Evolutionary conservation across 2,113 vertebrate species (phyloP), one percentile per base, ranked within the genome.

Genomic region (Cryptomyrus ogoouensis): DNA sequence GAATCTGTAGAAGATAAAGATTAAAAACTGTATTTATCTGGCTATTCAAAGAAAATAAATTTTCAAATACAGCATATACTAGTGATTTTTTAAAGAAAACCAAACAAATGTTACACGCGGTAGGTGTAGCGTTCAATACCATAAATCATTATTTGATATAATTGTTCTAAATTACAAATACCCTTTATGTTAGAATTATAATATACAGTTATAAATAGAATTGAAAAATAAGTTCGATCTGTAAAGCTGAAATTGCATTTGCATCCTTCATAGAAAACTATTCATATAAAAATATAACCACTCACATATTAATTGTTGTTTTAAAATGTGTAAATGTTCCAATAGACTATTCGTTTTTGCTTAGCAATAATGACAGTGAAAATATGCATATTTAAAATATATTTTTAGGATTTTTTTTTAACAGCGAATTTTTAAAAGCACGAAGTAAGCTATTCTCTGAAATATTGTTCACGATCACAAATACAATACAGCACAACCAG

Each of bases 1-100:
- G 98, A 99, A 95, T 99, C 98, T 99, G 95, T 46, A 92, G 8
- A 15, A 53, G 31, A 84, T 42, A 49, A 56, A 15, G 39, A 53
- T 62, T 70, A 35, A 85, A 74, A 86, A 83, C 24, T 70, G 49
- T 17, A 42, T 80, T 39, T 80, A 42, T 7, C 17, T 42, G 74
- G 13, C 42, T 47, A 47, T 84, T 84, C 46, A 62, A 42, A 80
- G 47, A n/a, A 56, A 17, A n/a, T 21, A 35, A 42, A 27, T 46
- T 39, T 12, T 89, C 3, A 5, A 84, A 50, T 31, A 87, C 2
- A 83, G 62, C 39, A 87, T 35, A 46, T 3, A 42, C 3, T 80
- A 80, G 13, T 42, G 5, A 8, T 80, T 80, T 80, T 42, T 39
- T 19, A 80, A 77, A 77, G 31, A 15, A 19, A 77, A 77, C 31